Evolutionary conservation across 1,140 invertebrate genomes (phyloP).

Genomic region (Lepidostoma basale): DNA sequence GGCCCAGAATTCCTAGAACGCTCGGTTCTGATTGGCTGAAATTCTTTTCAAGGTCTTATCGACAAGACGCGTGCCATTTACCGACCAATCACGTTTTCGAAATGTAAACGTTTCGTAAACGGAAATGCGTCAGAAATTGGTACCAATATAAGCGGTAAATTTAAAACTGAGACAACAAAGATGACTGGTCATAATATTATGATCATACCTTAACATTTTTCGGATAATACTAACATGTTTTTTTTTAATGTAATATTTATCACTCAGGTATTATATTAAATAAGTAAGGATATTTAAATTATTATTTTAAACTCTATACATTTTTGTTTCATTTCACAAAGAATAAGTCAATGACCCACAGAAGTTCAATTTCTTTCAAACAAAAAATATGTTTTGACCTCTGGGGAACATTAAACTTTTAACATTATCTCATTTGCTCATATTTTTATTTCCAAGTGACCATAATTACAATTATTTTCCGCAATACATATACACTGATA

Average conservation of each 20-base stretch:
- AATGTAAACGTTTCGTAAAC: slow-evolving; percentile 1
- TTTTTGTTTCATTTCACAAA: neutral
- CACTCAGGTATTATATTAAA: neutral
- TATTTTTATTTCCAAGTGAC: no score
- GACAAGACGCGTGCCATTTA: slow-evolving; percentile 30
- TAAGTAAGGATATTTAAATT: neutral
- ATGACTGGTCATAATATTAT: no score
- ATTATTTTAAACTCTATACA: no score
- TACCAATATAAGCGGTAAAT: neutral
- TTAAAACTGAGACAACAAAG: slow-evolving; percentile 7
- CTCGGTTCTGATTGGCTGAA: slow-evolving; percentile 12
- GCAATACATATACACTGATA: no score
- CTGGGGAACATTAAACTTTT: no score
- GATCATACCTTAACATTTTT: neutral
- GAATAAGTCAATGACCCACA: neutral
- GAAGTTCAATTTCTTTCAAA: no score
- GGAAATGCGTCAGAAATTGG: slow-evolving; percentile 8
- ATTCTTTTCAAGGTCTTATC: slow-evolving; percentile 32
- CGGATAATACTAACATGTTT: neutral
- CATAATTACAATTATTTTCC: no score
- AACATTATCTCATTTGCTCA: no score
- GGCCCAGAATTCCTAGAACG: slow-evolving; percentile 21
- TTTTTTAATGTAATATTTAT: neutral
- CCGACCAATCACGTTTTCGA: slow-evolving; percentile 13
- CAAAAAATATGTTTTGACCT: no score